Evolutionary conservation across 2,113 vertebrate genomes (phyloP).

Genomic region (Carlito syrichta): DNA sequence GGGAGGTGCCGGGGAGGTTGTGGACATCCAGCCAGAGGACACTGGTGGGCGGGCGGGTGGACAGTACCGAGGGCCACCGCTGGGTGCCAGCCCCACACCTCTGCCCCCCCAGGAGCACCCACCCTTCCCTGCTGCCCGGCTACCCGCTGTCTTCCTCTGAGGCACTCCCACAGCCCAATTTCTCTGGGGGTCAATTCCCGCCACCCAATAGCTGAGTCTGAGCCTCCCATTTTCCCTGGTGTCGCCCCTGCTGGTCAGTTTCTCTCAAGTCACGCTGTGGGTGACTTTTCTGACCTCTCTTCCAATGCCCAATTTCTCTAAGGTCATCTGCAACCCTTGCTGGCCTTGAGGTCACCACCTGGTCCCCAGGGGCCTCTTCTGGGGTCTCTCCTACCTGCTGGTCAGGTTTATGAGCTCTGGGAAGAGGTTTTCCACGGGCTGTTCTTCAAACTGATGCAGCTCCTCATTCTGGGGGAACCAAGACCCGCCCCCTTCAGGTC

Average conservation of each 20-base stretch:
- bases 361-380: accelerated
- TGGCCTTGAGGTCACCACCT: background rate
- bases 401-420: conserved; percentile 90
- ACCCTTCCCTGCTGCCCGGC: accelerated
- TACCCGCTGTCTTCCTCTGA: background rate
- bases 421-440: conserved; percentile 91
- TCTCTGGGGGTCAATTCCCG: background rate
- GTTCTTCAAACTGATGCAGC: conserved; percentile 94
- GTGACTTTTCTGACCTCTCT: background rate
- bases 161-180: too few relatives aligned
- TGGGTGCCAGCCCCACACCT: background rate
- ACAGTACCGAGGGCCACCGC: background rate
- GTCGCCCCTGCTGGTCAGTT: background rate
- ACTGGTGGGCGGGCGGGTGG: conserved; percentile 66
- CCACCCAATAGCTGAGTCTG: background rate
- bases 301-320: background rate
- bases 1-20: conserved; percentile 77
- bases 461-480: conserved; percentile 86
- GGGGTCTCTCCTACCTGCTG: conserved; percentile 86
- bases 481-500: background rate
- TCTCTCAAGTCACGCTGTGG: background rate
- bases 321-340: background rate
- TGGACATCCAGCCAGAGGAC: conserved; percentile 89
- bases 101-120: background rate
- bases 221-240: background rate